phyloP scores from a whole-genome alignment of 2,888 invertebrate genomes.

The Agonopterix subpropinquella region DNA sequence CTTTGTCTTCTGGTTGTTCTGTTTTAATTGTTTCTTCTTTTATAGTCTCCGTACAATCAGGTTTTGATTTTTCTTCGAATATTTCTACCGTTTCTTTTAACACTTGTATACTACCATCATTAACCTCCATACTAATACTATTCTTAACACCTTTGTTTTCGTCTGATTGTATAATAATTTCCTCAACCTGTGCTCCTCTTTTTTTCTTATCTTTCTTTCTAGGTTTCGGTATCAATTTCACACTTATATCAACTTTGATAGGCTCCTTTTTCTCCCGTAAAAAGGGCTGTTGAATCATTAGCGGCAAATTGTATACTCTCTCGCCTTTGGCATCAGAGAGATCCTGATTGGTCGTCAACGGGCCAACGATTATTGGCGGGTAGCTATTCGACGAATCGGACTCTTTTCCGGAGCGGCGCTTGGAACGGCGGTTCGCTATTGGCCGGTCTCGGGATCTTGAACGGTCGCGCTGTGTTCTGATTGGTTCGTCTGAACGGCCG shows the following conservation, averaged over 20 bases:
- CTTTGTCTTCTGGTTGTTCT: too few relatives aligned
- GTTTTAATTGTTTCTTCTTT: too few relatives aligned
- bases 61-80: constrained; percentile 24
- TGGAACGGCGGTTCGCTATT: constrained; percentile 53
- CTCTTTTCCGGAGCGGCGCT: constrained; percentile 72
- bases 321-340: constrained; percentile 59
- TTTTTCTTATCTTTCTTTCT: constrained; percentile 61
- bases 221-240: constrained; percentile 81
- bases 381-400: constrained; percentile 75
- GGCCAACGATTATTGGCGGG: constrained; percentile 64
- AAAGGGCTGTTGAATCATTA: constrained; percentile 76
- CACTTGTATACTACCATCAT: constrained; percentile 50
- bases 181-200: constrained; percentile 45
- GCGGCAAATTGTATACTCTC: constrained; percentile 63
- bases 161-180: constrained; percentile 33
- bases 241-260: constrained; percentile 86
- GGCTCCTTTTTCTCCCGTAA: constrained; percentile 80
- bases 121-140: constrained; percentile 65
- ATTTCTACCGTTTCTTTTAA: constrained; percentile 51
- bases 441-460: constrained; percentile 57
- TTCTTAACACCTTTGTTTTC: constrained; percentile 51
- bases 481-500: constrained; percentile 73
- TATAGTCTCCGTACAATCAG: too few relatives aligned
- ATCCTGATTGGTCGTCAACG: constrained; percentile 71
- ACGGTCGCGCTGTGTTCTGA: constrained; percentile 73